Conservation (phyloP, 2,797 vertebrate species). For the Eremophila alpestris region DNA sequence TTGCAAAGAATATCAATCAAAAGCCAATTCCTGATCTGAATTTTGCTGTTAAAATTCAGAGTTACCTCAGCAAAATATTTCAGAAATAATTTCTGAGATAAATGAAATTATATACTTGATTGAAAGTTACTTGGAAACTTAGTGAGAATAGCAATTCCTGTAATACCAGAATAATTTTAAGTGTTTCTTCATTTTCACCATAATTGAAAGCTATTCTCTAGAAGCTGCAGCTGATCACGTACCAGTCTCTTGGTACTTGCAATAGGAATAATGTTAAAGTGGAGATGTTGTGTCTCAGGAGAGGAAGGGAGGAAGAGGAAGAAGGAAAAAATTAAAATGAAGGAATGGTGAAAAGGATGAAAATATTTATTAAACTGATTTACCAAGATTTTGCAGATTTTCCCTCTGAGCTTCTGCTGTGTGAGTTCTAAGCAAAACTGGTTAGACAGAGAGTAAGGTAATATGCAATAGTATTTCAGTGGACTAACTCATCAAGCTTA, state of each 20-base stretch:
- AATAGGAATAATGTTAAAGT: neutral
- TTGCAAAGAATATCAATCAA: neutral
- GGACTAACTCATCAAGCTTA: neutral
- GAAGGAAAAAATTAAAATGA: neutral
- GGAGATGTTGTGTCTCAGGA: neutral
- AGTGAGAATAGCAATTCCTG: neutral
- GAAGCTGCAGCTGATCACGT: neutral
- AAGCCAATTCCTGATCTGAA: neutral
- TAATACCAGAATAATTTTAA: neutral
- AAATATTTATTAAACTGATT: neutral
- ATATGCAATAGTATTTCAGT: neutral
- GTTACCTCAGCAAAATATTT: neutral
- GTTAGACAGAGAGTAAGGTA: neutral
- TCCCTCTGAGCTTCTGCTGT: neutral
- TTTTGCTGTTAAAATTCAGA: neutral
- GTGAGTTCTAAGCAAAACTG: neutral
- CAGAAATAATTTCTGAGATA: neutral
- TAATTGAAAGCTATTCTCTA: neutral
- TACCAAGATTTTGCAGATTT: neutral
- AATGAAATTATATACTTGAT: neutral
- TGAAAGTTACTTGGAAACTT: neutral
- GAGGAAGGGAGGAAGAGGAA: neutral
- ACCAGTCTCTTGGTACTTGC: neutral
- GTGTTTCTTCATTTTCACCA: neutral
- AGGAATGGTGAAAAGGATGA: neutral